Base-by-base conservation (phyloP, 2,113 vertebrate genomes). In the Oxyura jamaicensis region DNA sequence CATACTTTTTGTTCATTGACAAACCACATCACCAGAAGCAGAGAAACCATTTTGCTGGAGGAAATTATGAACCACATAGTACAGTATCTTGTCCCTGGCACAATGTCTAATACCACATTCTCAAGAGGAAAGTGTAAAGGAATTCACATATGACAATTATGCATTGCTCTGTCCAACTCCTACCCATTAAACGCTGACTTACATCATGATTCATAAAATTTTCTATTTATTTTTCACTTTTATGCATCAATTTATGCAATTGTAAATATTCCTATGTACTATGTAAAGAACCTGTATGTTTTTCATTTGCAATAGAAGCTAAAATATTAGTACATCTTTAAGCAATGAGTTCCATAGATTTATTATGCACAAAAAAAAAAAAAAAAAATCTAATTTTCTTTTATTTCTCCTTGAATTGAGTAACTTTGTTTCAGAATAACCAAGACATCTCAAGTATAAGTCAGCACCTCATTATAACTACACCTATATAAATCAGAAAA, bases 171-270 rank as follows among this genome's bases (percentile, higher is more conserved):
- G 16, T 56, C 76, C 86, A 88, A 83, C 12, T 72, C 26, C 16
- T 75, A 63, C 44, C 12, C 20, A 20, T 78, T 74, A 81, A 83
- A 82, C 56, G 29, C 2, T 28, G 39, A 4, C 8, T 83, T 78
- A 65, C 3, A 1, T 60, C 17, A 67, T 44, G 42, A 93, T 81
- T 86, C 35, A 63, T 81, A 52, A 83, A 74, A 4, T 71, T 93
- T 91, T 88, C 17, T 86, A 83, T 63, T 87, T 80, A 52, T 83
- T 95, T 89, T 66, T 91, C 56, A 90, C 12, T 78, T 76, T 60
- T 53, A 52, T 68, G 8, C 7, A 88, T 35, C 36, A 48, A 12
- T 83, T 90, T 88, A 60, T 26, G 18, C 44, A 48, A 80, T 77
- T 93, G 53, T 74, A 15, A 90, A 42, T 44, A 73, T 85, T 63